These are phyloP conservation scores for Acanthurus lineatus DNA, from an alignment of 2,797 vertebrate species.

Conservation along the genomic window DNA sequence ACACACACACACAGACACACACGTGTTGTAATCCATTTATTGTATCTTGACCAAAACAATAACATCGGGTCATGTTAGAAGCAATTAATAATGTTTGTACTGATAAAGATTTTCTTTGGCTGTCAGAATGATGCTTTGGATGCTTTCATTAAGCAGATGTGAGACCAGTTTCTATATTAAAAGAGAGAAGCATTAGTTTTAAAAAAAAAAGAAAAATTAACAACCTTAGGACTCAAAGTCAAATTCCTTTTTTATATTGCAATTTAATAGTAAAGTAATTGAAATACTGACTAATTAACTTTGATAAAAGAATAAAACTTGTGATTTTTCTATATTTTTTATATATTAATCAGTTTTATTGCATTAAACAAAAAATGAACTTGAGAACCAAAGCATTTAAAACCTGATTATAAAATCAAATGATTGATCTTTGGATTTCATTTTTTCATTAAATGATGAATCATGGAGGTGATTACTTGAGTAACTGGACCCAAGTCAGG, in stretches of 20 bases:
- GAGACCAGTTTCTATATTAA: constrained; percentile 1
- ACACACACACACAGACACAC: neutral
- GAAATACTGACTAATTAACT: too few relatives aligned
- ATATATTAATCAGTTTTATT: too few relatives aligned
- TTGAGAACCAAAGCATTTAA: too few relatives aligned
- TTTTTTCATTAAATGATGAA: neutral
- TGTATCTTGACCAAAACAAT: constrained; percentile 7
- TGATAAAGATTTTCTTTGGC: neutral
- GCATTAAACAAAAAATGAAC: too few relatives aligned
- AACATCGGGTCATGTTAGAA: neutral
- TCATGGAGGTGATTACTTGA: too few relatives aligned
- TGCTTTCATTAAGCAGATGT: neutral
- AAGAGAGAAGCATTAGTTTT: neutral
- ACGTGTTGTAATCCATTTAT: neutral
- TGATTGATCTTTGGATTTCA: neutral
- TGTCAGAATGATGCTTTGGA: neutral
- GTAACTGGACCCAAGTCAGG: too few relatives aligned
- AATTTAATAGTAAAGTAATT: neutral
- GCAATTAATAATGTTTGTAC: neutral
- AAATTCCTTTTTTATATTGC: neutral
- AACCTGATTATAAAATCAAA: neutral
- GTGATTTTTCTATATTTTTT: neutral
- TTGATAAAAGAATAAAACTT: neutral
- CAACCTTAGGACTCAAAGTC: neutral
- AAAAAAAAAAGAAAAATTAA: neutral